Evolutionary conservation across 2,888 invertebrate genomes (phyloP).

Genomic region (Himalopsyche japonica): DNA sequence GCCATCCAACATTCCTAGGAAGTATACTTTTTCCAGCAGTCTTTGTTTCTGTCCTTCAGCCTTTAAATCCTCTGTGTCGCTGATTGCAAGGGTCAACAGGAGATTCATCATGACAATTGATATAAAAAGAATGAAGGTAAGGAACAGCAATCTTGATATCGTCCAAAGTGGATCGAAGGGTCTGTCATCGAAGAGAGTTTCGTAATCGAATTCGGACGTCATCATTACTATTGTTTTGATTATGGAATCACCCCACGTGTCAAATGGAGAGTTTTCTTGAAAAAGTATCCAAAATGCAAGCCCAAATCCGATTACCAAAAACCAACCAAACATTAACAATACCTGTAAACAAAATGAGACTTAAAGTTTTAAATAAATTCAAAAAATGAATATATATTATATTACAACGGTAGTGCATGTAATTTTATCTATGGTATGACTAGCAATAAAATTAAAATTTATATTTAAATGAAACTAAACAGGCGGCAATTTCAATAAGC

Average conservation of each 20-base stretch:
- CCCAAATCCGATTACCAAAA: constrained; percentile 61
- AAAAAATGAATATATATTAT: too few relatives aligned
- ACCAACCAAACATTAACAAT: constrained; percentile 49
- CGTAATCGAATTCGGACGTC: constrained; percentile 64
- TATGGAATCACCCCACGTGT: constrained; percentile 57
- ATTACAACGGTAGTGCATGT: too few relatives aligned
- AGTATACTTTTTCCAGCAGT: constrained; percentile 57
- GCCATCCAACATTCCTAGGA: background rate
- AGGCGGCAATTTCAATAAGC: too few relatives aligned
- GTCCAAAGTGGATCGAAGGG: background rate
- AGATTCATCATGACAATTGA: constrained; percentile 64
- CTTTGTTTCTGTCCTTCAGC: constrained; percentile 60
- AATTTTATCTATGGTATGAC: too few relatives aligned
- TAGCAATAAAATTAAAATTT: too few relatives aligned
- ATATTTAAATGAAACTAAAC: too few relatives aligned
- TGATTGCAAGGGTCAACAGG: constrained; percentile 64
- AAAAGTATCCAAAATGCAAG: constrained; percentile 63
- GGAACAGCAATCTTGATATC: constrained; percentile 53
- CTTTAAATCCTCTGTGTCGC: constrained; percentile 62
- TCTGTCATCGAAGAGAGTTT: constrained; percentile 50
- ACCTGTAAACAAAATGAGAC: constrained; percentile 51
- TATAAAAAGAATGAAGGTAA: constrained; percentile 59
- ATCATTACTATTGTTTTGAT: constrained; percentile 65
- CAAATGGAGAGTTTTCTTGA: constrained; percentile 56
- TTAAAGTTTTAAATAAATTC: too few relatives aligned